Percentiles rank a stretch among this genome's conserved stretches.
phyloP scores from a whole-genome alignment of 2,113 vertebrate genomes.

The Chionis minor region DNA sequence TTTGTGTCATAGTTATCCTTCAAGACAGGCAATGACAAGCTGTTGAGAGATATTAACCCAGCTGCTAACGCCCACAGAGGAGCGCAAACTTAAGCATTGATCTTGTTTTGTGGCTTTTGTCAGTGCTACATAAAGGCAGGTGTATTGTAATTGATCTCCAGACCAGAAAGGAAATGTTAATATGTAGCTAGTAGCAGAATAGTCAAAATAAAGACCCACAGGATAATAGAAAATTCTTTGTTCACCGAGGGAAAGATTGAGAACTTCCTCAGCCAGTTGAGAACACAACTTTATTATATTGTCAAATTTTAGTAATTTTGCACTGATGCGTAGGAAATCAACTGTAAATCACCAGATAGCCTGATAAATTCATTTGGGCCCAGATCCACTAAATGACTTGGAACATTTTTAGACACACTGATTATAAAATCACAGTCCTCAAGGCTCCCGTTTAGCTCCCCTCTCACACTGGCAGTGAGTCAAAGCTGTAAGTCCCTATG shows the following conservation, averaged over 20 bases:
- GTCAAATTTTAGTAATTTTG: constrained; percentile 7
- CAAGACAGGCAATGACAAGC: not conserved
- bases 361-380: not conserved
- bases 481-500: not conserved
- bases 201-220: not conserved
- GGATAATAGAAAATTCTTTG: not conserved
- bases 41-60: not conserved
- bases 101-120: constrained; percentile 24
- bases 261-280: not conserved
- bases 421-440: not conserved
- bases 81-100: not conserved
- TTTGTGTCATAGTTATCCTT: not conserved
- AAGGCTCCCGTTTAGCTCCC: not conserved
- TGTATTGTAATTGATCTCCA: not conserved
- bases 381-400: not conserved
- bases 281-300: constrained; percentile 2
- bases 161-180: not conserved
- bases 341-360: not conserved
- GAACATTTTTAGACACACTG: not conserved
- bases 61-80: not conserved
- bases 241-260: constrained; percentile 4
- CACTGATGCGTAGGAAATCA: not conserved
- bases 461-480: not conserved
- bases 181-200: not conserved
- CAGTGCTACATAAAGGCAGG: not conserved